These are phyloP conservation scores for Panthera leo DNA, from an alignment of 2,113 vertebrate species.

Conservation along the genomic window DNA sequence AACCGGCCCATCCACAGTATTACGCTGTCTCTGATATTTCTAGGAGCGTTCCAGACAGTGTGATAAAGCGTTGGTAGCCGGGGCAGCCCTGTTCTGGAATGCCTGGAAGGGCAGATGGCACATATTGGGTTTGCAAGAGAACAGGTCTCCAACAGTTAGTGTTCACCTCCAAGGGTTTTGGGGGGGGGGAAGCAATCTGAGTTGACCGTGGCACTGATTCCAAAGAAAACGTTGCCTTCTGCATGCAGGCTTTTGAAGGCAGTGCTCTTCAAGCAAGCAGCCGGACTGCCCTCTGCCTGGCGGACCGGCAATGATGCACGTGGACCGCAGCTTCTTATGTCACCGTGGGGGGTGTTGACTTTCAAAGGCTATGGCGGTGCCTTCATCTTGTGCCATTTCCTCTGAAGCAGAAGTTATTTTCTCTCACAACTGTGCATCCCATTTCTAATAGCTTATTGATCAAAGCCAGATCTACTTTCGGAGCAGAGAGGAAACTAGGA, in stretches of 20 bases:
- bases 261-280: neutral
- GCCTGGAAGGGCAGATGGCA: neutral
- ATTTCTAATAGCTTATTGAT: slow-evolving; percentile 75
- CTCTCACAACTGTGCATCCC: slow-evolving; percentile 17
- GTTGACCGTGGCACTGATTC: neutral
- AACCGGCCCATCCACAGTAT: neutral
- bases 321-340: neutral
- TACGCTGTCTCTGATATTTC: neutral
- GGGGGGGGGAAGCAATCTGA: neutral
- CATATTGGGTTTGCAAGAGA: slow-evolving; percentile 11
- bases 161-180: neutral
- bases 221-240: neutral
- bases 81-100: neutral
- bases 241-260: neutral
- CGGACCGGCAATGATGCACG: neutral
- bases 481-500: slow-evolving; percentile 23
- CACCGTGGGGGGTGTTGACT: neutral
- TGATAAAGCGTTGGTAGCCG: neutral
- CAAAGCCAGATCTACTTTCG: slow-evolving; percentile 59
- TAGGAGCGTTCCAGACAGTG: neutral
- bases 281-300: neutral
- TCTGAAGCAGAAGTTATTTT: slow-evolving; percentile 64
- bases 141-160: neutral
- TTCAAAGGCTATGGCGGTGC: neutral
- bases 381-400: slow-evolving; percentile 58